These are phyloP conservation scores for Coregonus suidteri DNA, from an alignment of 2,797 vertebrate genomes.

Conservation along the genomic window DNA sequence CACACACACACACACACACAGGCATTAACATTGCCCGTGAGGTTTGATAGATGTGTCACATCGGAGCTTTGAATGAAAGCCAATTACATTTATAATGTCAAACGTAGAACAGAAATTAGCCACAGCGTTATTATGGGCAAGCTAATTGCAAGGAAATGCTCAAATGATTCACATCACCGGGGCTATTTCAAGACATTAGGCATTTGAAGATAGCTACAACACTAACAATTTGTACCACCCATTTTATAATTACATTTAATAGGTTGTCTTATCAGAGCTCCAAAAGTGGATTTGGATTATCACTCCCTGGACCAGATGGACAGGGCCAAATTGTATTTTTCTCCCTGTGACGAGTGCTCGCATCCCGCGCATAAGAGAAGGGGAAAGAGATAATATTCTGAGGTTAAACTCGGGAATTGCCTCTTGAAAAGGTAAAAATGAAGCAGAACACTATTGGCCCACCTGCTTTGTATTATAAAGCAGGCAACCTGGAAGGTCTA, in stretches of 20 bases:
- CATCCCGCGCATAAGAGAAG: conserved; percentile 56
- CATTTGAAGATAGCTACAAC: conserved; percentile 75
- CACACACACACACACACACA: conserved; percentile 39
- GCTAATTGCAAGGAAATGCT: conserved; percentile 80
- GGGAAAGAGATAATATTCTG: conserved; percentile 69
- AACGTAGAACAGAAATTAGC: conserved; percentile 91
- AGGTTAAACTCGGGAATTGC: conserved; percentile 77
- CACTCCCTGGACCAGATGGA: conserved; percentile 63
- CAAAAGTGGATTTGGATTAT: conserved; percentile 79
- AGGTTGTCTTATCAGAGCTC: conserved; percentile 76
- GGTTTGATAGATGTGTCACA: conserved; percentile 92
- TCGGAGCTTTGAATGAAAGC: conserved; percentile 88
- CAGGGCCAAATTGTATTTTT: conserved; percentile 67
- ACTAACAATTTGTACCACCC: conserved; percentile 72
- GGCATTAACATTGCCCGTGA: conserved; percentile 79
- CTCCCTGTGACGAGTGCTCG: conserved; percentile 55
- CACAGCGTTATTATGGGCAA: conserved; percentile 75
- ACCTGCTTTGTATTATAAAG: conserved; percentile 71
- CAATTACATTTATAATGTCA: conserved; percentile 99
- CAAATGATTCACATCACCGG: conserved; percentile 77
- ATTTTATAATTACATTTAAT: conserved; percentile 80
- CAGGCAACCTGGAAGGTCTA: conserved; percentile 67
- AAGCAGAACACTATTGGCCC: conserved; percentile 58
- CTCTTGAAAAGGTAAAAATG: conserved; percentile 72
- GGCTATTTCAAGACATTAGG: conserved; percentile 77